phyloP scores from a whole-genome alignment of 1,140 invertebrate genomes.

The Drosophila pectinifera region DNA sequence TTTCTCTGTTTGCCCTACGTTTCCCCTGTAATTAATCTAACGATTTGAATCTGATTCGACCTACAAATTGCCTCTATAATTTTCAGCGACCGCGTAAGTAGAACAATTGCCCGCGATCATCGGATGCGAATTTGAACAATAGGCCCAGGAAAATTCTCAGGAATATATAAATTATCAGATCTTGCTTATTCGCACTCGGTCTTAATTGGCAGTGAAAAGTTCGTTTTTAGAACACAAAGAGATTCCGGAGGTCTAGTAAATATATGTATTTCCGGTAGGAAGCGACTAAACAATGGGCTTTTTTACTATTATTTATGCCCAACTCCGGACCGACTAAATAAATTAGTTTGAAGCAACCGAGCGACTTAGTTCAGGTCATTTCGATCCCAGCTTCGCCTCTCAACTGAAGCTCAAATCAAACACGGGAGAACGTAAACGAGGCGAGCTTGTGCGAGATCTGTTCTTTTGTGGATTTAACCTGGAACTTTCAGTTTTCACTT shows the following conservation, averaged over 20 bases:
- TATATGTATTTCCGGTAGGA: constrained; percentile 28
- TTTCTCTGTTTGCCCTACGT: constrained; percentile 11
- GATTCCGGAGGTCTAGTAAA: constrained; percentile 5
- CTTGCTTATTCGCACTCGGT: constrained; percentile 24
- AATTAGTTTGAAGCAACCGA: constrained; percentile 5
- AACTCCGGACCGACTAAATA: constrained; percentile 14
- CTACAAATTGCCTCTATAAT: constrained; percentile 9
- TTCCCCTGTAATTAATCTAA: constrained; percentile 19
- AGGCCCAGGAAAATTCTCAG: constrained; percentile 4
- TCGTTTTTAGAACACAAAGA: constrained; percentile 22
- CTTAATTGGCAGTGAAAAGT: constrained; percentile 43
- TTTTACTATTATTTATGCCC: constrained; percentile 7
- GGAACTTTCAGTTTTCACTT: constrained; percentile 1
- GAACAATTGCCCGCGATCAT: constrained; percentile 30
- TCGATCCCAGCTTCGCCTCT: constrained; percentile 11
- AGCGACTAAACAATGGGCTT: constrained; percentile 20
- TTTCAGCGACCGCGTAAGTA: constrained; percentile 19
- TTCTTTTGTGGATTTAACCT: constrained; percentile 6
- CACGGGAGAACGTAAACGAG: background rate
- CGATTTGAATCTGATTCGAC: background rate
- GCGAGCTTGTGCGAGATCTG: constrained; percentile 2
- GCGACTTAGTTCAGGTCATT: constrained; percentile 4
- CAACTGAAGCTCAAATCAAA: constrained; percentile 29
- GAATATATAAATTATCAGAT: constrained; percentile 10
- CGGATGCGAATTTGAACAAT: constrained; percentile 24